Evolutionary conservation across 2,888 invertebrate species (phyloP), one percentile per base, ranked within the genome.

Genomic region (Tolmerus cingulatus): DNA sequence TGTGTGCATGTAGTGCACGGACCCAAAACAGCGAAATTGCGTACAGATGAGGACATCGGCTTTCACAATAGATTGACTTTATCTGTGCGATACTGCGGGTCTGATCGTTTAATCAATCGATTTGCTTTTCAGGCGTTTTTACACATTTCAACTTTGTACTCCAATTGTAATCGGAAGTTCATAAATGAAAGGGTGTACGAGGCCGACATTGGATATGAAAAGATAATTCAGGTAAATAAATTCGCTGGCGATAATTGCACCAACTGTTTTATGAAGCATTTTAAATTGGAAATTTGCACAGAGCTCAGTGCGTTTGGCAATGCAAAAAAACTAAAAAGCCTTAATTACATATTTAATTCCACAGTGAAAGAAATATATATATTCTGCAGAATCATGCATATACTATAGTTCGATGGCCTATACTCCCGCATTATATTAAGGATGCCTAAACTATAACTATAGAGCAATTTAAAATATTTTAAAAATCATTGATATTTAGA

Each of bases 161-260:
- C 93, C 90, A 93, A 93, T 90, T 93, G 93, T 90, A 92, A 93
- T 91, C 90, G 92, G 87, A 90, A 91, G 90, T 90, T 90, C 88
- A 92, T 93, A 89, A 91, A 91, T 88, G 93, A 93, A 89, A 91
- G 91, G 89, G 92, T 93, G 78, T 93, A 93, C 89, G 92, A 92
- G 89, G 91, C 90, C 88, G 92, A 92, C 90, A 92, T 93, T 91
- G 92, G 92, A 88, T 93, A 93, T 90, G 92, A 93, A 90, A 92
- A 92, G 91, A 91, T 93, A 89, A 92, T 93, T 90, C 92, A 93
- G 92, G 92, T 93, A 89, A 89, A 82, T 51, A 84, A 84, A 84
- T 37, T 84, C 74, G 27, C 27, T 66, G 66, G 27, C 23, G 27
- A 66, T 66, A 66, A 27, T 66, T 66, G 66, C 27, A 66, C 12